These are phyloP conservation scores for Polyommatus icarus DNA, from an alignment of 2,888 invertebrate genomes.

Conservation along the genomic window DNA sequence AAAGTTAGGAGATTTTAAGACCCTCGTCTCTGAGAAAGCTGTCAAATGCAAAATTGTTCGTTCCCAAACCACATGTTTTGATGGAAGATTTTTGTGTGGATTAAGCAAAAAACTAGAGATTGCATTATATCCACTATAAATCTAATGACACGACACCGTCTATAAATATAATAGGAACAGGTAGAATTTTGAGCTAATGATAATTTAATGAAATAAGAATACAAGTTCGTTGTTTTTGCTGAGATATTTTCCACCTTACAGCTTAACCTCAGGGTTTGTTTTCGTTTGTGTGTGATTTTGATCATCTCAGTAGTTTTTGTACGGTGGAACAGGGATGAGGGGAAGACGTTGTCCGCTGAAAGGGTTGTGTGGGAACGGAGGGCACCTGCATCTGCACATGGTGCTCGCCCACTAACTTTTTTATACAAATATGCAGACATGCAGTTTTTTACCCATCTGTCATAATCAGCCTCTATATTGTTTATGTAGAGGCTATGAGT, in stretches of 20 bases:
- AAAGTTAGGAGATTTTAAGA: neutral
- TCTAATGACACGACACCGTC: slow-evolving; percentile 79
- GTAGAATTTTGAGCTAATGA: slow-evolving; percentile 77
- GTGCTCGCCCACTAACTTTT: slow-evolving; percentile 70
- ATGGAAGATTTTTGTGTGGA: slow-evolving; percentile 34
- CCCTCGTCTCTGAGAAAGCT: neutral
- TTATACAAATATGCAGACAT: slow-evolving; percentile 74
- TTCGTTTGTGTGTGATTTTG: slow-evolving; percentile 45
- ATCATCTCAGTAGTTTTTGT: slow-evolving; percentile 54
- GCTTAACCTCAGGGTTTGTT: slow-evolving; percentile 40
- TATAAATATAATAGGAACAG: slow-evolving; percentile 77
- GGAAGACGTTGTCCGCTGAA: slow-evolving; percentile 67
- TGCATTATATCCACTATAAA: slow-evolving; percentile 80
- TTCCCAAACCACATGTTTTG: slow-evolving; percentile 40
- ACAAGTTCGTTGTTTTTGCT: slow-evolving; percentile 41
- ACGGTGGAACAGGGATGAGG: slow-evolving; percentile 56
- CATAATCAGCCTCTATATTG: slow-evolving; percentile 42
- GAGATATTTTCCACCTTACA: slow-evolving; percentile 39
- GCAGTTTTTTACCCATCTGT: slow-evolving; percentile 71
- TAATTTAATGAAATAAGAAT: slow-evolving; percentile 44
- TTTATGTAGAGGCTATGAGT: slow-evolving; percentile 30
- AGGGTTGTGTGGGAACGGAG: slow-evolving; percentile 81
- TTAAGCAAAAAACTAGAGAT: slow-evolving; percentile 69
- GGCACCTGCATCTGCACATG: slow-evolving; percentile 81
- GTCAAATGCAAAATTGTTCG: slow-evolving; percentile 23